A percentile compares a stretch with the other conserved stretches of the same genome.
These are phyloP conservation scores for Drosophila diplacantha DNA, from an alignment of 2,888 invertebrate genomes.

Conservation along the genomic window DNA sequence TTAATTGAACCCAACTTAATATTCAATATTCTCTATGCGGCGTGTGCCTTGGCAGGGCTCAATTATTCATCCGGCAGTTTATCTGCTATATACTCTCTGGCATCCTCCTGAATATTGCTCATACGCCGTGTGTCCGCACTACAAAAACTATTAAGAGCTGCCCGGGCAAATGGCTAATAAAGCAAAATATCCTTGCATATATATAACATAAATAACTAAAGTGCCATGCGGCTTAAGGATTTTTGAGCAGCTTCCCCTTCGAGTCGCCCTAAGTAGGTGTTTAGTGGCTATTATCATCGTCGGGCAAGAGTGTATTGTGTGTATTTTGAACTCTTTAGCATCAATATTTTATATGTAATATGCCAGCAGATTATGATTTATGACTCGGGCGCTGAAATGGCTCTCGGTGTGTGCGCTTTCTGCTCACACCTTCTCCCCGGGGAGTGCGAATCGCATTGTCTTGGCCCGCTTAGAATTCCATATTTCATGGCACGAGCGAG, in stretches of 20 bases:
- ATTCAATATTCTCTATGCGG: slow-evolving; percentile 8
- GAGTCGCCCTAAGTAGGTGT: slow-evolving; percentile 60
- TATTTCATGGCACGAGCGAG: slow-evolving; percentile 37
- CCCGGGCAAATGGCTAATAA: slow-evolving; percentile 30
- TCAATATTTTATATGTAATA: slow-evolving; percentile 73
- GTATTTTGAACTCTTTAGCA: slow-evolving; percentile 65
- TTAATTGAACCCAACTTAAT: slow-evolving; percentile 15
- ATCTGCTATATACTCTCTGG: neutral
- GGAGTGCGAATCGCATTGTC: slow-evolving; percentile 40
- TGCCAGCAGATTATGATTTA: slow-evolving; percentile 69
- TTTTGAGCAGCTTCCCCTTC: slow-evolving; percentile 22
- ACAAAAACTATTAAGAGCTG: slow-evolving; percentile 18
- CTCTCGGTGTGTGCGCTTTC: slow-evolving; percentile 1
- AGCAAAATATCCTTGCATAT: slow-evolving; percentile 13
- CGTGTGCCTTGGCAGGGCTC: neutral
- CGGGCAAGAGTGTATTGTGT: slow-evolving; percentile 12
- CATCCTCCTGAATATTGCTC: slow-evolving; percentile 18
- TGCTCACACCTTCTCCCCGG: slow-evolving; percentile 10
- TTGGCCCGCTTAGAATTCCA: slow-evolving; percentile 38
- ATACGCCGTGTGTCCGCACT: slow-evolving; percentile 13
- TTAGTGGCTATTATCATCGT: slow-evolving; percentile 68
- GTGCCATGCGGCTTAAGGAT: slow-evolving; percentile 20
- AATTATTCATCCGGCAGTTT: slow-evolving; percentile 7
- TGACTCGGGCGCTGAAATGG: slow-evolving; percentile 47
- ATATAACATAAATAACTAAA: slow-evolving; percentile 33